These are phyloP conservation scores for Astreopora myriophthalma DNA, from an alignment of 64 coral and sea anemone genomes.

Conservation along the genomic window DNA sequence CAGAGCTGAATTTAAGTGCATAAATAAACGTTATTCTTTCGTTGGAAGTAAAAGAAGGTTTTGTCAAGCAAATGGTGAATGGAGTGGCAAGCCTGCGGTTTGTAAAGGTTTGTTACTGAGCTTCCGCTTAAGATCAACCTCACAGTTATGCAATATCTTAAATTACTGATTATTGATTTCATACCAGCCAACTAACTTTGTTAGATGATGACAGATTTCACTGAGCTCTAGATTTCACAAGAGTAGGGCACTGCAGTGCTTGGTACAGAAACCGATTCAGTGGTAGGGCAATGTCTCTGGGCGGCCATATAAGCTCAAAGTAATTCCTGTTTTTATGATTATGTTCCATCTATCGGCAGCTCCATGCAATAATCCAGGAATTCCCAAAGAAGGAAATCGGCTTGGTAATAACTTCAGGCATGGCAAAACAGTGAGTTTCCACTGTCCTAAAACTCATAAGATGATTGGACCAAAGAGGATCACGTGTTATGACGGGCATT, in stretches of 20 bases:
- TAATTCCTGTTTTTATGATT: not conserved
- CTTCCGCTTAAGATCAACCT: not conserved
- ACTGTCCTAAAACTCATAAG: not conserved
- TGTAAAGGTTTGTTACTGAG: not conserved
- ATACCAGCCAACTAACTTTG: no score
- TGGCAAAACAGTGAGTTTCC: constrained; percentile 8
- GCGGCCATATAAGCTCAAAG: not conserved
- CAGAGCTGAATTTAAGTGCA: constrained; percentile 8
- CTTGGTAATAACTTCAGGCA: constrained; percentile 43
- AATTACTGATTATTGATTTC: no score
- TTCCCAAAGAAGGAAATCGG: constrained; percentile 3
- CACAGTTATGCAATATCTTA: not conserved
- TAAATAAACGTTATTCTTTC: not conserved
- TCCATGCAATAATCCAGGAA: constrained; percentile 42
- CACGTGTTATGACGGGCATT: not conserved
- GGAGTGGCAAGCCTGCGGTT: constrained; percentile 2
- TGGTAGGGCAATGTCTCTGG: no score
- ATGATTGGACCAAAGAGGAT: constrained; percentile 22
- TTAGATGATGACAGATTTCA: no score
- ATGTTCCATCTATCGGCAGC: not conserved
- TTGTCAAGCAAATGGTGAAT: not conserved
- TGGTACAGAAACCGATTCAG: no score
- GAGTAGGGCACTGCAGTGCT: no score
- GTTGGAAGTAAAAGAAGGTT: not conserved
- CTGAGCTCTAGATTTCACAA: no score